Evolutionary conservation across 2,797 vertebrate genomes (phyloP), one percentile per base, ranked within the genome.

Genomic region (Gadopsis marmoratus): DNA sequence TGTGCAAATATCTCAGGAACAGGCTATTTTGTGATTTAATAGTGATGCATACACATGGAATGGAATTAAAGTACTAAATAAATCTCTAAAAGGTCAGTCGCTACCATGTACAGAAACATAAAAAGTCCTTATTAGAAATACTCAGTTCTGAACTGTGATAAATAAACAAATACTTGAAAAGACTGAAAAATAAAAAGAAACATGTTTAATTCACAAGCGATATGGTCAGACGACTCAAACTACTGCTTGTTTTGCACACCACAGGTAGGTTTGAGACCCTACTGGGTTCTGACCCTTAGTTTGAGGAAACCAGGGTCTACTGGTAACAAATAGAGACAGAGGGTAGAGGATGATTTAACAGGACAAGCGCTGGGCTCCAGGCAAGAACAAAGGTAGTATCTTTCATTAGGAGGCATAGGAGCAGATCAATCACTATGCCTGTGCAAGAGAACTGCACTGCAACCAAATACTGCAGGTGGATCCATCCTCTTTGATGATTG

Each of bases 401-500:
- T 87, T 88, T 88, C 58, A 89, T 84, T 48, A 67, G 64, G 71
- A 81, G 63, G 61, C 47, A 81, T 58, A 79, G 71, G 71, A 83
- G 43, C 75, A 84, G 79, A 87, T 90, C 84, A 89, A 80, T 89
- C 81, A 84, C 29, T 64, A 51, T 68, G 65, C 55, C 76, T 59
- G 65, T 79, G 73, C 43, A 61, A 39, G 60, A 74, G 62, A 80
- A 74, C 76, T 78, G 69, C 62, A 60, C 23, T 0, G 11, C 74
- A 29, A 62, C 63, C 56, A 68, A 79, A 78, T 65, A 71, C 78
- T 79, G 84, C 61, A 68, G 51, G 76, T 53, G 21, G 68, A 72
- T 59, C 71, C 61, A 61, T 76, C 53, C 70, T 62, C 81, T 87
- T 86, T 89, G 83, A 91, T 91, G 86, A 86, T 84, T 79, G 71